phyloP scores from a whole-genome alignment of 2,888 invertebrate genomes.

The Drosophila ustulata region DNA sequence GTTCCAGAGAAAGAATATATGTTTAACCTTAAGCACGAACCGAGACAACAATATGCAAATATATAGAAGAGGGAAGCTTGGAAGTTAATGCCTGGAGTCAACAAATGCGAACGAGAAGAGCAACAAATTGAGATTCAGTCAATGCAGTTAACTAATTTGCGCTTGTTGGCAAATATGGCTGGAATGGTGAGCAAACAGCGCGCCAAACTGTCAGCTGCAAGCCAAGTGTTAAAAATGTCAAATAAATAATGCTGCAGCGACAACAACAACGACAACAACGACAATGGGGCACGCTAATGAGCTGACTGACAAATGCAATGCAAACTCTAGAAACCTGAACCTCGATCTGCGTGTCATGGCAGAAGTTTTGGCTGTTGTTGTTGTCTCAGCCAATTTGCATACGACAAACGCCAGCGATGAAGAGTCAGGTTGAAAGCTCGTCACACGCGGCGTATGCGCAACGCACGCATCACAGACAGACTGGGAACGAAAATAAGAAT shows the following conservation, averaged over 20 bases:
- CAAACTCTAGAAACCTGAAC: constrained; percentile 53
- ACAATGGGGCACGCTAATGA: constrained; percentile 62
- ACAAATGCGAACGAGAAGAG: constrained; percentile 35
- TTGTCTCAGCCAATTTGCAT: constrained; percentile 64
- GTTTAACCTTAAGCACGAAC: not conserved
- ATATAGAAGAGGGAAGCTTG: constrained; percentile 8
- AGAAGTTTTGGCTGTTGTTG: not conserved
- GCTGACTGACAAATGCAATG: constrained; percentile 62
- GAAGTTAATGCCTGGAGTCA: constrained; percentile 52
- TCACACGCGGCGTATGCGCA: constrained; percentile 67
- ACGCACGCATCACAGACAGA: constrained; percentile 35
- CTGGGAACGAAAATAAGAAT: constrained; percentile 45
- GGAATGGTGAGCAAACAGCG: constrained; percentile 46
- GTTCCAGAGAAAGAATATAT: too few species aligned
- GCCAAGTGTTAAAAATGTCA: constrained; percentile 74
- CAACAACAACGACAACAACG: constrained; percentile 22
- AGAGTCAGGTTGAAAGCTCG: constrained; percentile 42
- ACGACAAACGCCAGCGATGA: constrained; percentile 52
- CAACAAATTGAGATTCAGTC: constrained; percentile 16
- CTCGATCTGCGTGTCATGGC: not conserved
- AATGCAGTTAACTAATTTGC: constrained; percentile 69
- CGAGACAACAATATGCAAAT: not conserved
- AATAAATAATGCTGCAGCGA: constrained; percentile 65
- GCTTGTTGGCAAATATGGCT: constrained; percentile 54
- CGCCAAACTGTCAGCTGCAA: constrained; percentile 41